Percentiles rank a stretch among this genome's conserved stretches.
phyloP scores from a whole-genome alignment of 2,797 vertebrate species.

The Oophaga sylvatica region DNA sequence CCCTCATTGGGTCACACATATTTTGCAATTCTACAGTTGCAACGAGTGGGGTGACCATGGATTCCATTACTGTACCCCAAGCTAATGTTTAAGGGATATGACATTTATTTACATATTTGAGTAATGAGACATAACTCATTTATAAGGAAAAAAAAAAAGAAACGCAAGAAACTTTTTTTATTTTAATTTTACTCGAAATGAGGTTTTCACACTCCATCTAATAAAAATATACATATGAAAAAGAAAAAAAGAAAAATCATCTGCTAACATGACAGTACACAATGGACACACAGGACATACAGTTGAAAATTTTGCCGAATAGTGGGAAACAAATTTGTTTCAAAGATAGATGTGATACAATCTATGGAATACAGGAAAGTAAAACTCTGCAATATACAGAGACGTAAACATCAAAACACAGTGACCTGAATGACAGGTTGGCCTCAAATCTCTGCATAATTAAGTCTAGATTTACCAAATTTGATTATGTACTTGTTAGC shows the following conservation, averaged over 20 bases:
- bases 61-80: not conserved
- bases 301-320: not conserved
- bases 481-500: not conserved
- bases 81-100: not conserved
- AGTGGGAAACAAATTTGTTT: not conserved
- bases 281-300: constrained; percentile 27
- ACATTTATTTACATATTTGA: not conserved
- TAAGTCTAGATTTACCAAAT: not conserved
- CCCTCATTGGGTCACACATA: too few relatives aligned
- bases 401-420: not conserved
- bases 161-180: not conserved
- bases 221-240: constrained; percentile 56
- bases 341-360: not conserved
- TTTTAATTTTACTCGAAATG: constrained; percentile 43
- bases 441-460: constrained; percentile 16
- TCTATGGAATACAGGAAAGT: not conserved
- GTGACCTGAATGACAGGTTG: constrained; percentile 9
- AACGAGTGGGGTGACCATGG: not conserved
- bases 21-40: not conserved
- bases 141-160: not conserved
- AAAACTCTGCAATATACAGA: not conserved
- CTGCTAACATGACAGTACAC: constrained; percentile 24
- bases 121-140: not conserved
- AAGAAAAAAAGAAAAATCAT: constrained; percentile 26
- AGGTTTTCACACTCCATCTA: constrained; percentile 38